Evolutionary conservation across 1,140 invertebrate species (phyloP).

Genomic region (Ooceraea biroi): DNA sequence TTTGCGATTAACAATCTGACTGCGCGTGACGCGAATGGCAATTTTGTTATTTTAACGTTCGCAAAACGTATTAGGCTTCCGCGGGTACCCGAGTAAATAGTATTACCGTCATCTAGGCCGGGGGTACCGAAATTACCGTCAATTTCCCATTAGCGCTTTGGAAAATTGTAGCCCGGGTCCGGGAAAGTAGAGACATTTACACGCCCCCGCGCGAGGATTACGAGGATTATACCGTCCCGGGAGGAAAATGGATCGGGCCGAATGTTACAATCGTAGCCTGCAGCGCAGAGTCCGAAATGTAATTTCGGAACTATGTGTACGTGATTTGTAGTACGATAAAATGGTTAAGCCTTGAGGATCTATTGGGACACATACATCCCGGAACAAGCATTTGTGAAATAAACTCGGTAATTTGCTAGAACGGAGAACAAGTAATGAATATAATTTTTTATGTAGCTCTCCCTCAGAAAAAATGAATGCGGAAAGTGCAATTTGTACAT

Average conservation of each 20-base stretch:
- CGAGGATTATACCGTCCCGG: neutral
- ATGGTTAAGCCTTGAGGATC: no score
- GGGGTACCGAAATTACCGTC: neutral
- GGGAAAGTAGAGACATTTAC: neutral
- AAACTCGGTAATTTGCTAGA: no score
- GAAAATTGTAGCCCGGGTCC: neutral
- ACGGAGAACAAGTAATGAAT: no score
- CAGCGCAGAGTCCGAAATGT: neutral
- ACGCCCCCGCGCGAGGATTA: neutral
- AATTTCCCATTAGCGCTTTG: neutral
- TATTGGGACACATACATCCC: no score
- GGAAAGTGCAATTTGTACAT: no score
- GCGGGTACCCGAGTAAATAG: neutral
- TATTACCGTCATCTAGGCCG: conserved; percentile 6
- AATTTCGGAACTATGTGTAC: neutral
- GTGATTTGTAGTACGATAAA: neutral
- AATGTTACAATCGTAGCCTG: neutral
- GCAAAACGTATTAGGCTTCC: neutral
- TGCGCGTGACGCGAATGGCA: neutral
- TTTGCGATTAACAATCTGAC: neutral
- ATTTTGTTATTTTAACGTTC: neutral
- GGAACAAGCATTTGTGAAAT: no score
- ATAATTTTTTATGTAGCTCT: no score
- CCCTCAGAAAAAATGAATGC: no score
- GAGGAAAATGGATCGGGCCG: neutral